Conservation (phyloP, 2,888 invertebrate genomes). For the Imbricaverruca yamaguchii region DNA sequence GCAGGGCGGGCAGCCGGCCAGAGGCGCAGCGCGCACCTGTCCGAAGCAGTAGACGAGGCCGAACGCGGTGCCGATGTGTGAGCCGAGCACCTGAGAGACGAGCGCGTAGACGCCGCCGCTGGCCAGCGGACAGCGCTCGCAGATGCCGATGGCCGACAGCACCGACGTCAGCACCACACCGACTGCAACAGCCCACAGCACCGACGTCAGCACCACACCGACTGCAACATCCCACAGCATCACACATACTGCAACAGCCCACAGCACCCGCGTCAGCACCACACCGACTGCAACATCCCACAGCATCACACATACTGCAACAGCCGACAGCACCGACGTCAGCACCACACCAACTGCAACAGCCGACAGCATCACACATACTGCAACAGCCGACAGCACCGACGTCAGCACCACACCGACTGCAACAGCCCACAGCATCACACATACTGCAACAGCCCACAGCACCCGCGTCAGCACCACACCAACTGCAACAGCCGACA, state of each 20-base stretch:
- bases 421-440: slow-evolving; percentile 83
- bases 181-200: slow-evolving; percentile 90
- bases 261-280: slow-evolving; percentile 78
- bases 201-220: slow-evolving; percentile 80
- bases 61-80: slow-evolving; percentile 83
- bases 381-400: slow-evolving; percentile 89
- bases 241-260: slow-evolving; percentile 57
- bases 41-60: slow-evolving; percentile 94
- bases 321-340: slow-evolving; percentile 86
- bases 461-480: slow-evolving; percentile 86
- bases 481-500: slow-evolving; percentile 53
- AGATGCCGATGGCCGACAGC: slow-evolving; percentile 90
- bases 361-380: slow-evolving; percentile 87
- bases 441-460: slow-evolving; percentile 54
- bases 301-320: slow-evolving; percentile 52
- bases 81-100: slow-evolving; percentile 86
- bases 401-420: slow-evolving; percentile 85
- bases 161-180: slow-evolving; percentile 88
- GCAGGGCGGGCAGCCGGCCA: no score
- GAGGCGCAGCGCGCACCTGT: slow-evolving; percentile 54
- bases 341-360: slow-evolving; percentile 85
- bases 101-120: slow-evolving; percentile 97
- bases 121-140: slow-evolving; percentile 87
- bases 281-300: slow-evolving; percentile 48
- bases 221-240: slow-evolving; percentile 63